Evolutionary conservation across 2,888 invertebrate species (phyloP).

Genomic region (Ophion costatus): DNA sequence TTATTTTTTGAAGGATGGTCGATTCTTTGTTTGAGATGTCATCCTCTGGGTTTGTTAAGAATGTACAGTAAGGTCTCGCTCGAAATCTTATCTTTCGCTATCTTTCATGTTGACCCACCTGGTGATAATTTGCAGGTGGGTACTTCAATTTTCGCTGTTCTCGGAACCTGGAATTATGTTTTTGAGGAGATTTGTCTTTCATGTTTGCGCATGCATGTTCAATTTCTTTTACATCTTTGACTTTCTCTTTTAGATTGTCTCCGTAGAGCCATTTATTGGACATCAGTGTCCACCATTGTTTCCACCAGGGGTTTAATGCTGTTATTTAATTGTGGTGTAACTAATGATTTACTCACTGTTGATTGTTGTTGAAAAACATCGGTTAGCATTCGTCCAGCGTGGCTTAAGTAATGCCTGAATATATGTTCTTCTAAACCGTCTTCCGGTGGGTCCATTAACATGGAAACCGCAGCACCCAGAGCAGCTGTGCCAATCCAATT

Average conservation of each 20-base stretch:
- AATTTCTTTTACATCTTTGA: constrained; percentile 63
- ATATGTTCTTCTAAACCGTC: constrained; percentile 39
- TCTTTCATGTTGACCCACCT: too few relatives aligned
- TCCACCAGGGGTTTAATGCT: constrained; percentile 49
- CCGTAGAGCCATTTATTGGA: constrained; percentile 57
- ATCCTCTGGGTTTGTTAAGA: too few relatives aligned
- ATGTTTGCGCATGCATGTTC: constrained; percentile 58
- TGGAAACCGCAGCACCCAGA: constrained; percentile 43
- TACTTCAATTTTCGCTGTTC: too few relatives aligned
- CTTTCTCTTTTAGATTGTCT: constrained; percentile 56
- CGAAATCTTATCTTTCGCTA: too few relatives aligned
- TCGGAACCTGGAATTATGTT: background rate
- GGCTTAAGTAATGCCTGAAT: background rate
- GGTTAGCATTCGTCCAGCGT: background rate
- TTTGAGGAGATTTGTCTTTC: constrained; percentile 36
- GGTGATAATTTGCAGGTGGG: too few relatives aligned
- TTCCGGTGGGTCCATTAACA: constrained; percentile 40
- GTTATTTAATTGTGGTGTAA: constrained; percentile 32
- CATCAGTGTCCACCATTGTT: constrained; percentile 1
- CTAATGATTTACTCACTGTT: background rate
- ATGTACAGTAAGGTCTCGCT: too few relatives aligned
- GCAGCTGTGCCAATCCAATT: constrained; percentile 48
- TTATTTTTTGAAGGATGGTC: constrained; percentile 52
- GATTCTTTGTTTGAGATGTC: background rate
- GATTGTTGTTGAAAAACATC: constrained; percentile 20